Conservation (phyloP, 2,888 invertebrate species). For the Rhorus exstirpatorius region DNA sequence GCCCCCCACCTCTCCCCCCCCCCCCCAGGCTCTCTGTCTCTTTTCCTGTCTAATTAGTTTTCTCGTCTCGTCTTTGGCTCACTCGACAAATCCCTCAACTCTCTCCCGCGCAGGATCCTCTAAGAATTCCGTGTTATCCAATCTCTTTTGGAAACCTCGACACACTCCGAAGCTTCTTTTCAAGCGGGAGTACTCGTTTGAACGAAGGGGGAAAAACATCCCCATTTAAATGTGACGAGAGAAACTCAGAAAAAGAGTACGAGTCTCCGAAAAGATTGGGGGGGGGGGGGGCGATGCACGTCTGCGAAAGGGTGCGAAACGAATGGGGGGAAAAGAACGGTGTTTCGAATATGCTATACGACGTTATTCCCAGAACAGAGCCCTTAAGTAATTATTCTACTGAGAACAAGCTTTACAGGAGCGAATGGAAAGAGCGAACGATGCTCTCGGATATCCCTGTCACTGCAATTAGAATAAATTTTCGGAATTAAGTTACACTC, state of each 20-base stretch:
- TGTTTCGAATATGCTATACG: slow-evolving; percentile 15
- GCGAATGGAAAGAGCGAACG: slow-evolving; percentile 15
- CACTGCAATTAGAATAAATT: slow-evolving; percentile 68
- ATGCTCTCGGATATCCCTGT: slow-evolving; percentile 54
- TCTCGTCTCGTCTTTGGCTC: slow-evolving; percentile 52
- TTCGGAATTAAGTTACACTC: slow-evolving; percentile 52
- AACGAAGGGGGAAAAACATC: no score
- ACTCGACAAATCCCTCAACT: slow-evolving; percentile 17
- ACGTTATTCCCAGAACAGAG: slow-evolving; percentile 16
- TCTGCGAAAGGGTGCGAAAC: no score
- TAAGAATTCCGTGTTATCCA: not conserved
- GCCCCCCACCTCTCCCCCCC: no score
- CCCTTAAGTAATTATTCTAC: slow-evolving; percentile 66
- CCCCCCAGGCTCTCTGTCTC: slow-evolving; percentile 21
- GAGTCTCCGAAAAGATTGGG: no score
- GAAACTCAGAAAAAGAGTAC: no score
- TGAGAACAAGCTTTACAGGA: slow-evolving; percentile 52
- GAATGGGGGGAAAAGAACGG: no score
- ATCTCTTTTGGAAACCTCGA: not conserved
- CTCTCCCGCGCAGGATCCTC: not conserved
- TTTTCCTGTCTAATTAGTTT: slow-evolving; percentile 60
- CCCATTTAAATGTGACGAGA: no score
- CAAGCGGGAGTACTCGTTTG: no score
- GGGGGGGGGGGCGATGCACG: no score
- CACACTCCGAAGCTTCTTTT: not conserved